These are phyloP conservation scores for Pangasianodon hypophthalmus DNA, from an alignment of 2,113 vertebrate species.

Conservation along the genomic window DNA sequence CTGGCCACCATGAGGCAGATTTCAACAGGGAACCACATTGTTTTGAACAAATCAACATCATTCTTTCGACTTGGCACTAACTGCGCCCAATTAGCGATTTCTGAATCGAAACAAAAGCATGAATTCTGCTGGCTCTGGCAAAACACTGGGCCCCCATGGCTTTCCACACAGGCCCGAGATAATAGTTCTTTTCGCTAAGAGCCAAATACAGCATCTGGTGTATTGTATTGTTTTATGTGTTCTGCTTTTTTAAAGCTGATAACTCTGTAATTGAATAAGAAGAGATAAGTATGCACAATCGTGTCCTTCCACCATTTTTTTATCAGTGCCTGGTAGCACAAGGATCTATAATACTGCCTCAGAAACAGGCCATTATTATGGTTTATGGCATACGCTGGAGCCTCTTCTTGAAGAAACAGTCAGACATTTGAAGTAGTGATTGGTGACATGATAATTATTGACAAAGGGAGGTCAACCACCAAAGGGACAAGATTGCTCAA, in stretches of 20 bases:
- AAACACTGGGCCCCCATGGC: constrained; percentile 23
- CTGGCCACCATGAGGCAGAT: constrained; percentile 20
- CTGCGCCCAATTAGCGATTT: constrained; percentile 30
- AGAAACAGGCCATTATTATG: constrained; percentile 29
- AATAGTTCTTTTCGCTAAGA: constrained; percentile 5
- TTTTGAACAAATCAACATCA: constrained; percentile 35
- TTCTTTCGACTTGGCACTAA: constrained; percentile 25
- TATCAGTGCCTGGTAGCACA: constrained; percentile 23
- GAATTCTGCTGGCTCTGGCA: constrained; percentile 20
- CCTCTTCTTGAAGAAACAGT: constrained; percentile 28
- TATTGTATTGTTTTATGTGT: constrained; percentile 25
- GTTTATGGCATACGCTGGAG: constrained; percentile 11
- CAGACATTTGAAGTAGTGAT: constrained; percentile 39
- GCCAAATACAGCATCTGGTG: constrained; percentile 48
- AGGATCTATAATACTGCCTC: constrained; percentile 8
- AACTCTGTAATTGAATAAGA: constrained; percentile 38
- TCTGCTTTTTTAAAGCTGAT: constrained; percentile 27
- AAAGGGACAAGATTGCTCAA: constrained; percentile 48
- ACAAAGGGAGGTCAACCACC: constrained; percentile 51
- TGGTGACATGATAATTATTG: constrained; percentile 50
- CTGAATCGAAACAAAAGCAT: constrained; percentile 45
- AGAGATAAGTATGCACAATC: constrained; percentile 27
- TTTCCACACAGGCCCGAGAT: constrained; percentile 23
- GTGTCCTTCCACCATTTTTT: constrained; percentile 6
- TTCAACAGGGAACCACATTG: constrained; percentile 27